A percentile compares a stretch with the other conserved stretches of the same genome.
These are phyloP conservation scores for Caenorhabditis tropicalis DNA, from an alignment of 1,140 invertebrate genomes.

Conservation along the genomic window DNA sequence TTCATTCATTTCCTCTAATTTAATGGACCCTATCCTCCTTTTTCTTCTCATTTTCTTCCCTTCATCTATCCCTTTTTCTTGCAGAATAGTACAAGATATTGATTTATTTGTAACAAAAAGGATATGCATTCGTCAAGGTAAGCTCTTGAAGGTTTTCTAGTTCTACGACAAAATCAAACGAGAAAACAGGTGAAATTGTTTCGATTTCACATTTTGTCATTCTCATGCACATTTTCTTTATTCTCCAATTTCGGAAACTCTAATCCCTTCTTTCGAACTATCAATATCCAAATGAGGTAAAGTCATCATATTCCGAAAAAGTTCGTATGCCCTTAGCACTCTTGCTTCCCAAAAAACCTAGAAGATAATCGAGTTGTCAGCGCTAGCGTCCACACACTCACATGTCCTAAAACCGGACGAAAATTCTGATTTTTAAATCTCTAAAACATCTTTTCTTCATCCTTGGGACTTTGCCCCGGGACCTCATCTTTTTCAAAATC, in stretches of 20 bases:
- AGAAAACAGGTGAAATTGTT: constrained; percentile 2
- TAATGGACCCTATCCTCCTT: constrained; percentile 22
- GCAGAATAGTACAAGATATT: not conserved
- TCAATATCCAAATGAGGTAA: constrained; percentile 16
- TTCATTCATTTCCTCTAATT: constrained; percentile 19
- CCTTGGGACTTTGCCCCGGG: constrained; percentile 12
- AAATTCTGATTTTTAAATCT: constrained; percentile 45
- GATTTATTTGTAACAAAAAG: not conserved
- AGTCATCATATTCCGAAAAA: not conserved
- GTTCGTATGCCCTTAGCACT: not conserved
- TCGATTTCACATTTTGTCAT: not conserved
- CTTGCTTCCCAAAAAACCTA: not conserved
- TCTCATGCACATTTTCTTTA: not conserved
- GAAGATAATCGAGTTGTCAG: not conserved
- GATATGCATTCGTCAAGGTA: constrained; percentile 32
- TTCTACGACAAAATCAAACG: not conserved
- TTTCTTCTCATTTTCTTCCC: not conserved
- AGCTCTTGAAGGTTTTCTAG: not conserved
- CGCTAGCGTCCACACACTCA: not conserved
- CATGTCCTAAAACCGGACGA: constrained; percentile 12
- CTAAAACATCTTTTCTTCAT: constrained; percentile 33
- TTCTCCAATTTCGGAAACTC: not conserved
- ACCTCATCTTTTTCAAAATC: constrained; percentile 42
- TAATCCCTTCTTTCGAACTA: no score
- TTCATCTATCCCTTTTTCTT: not conserved